Evolutionary conservation across 2,113 vertebrate genomes (phyloP).

Genomic region (Ciconia stormi): DNA sequence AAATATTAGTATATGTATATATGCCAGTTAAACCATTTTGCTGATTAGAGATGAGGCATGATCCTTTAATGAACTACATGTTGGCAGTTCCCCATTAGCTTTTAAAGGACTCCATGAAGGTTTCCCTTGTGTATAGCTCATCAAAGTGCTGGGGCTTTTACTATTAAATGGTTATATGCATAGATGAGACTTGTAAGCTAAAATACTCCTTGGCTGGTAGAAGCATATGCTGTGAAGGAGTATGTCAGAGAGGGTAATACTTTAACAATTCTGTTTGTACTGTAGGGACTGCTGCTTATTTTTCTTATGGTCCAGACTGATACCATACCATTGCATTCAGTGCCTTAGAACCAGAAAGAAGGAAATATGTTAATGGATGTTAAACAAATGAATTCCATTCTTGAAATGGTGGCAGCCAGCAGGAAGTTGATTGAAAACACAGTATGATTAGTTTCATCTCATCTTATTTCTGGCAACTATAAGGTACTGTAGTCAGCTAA

Average conservation of each 20-base stretch:
- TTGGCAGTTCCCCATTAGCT: not conserved
- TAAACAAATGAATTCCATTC: conserved; percentile 53
- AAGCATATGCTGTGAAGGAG: not conserved
- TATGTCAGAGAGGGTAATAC: not conserved
- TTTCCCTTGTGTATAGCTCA: not conserved
- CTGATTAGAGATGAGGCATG: not conserved
- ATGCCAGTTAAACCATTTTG: conserved; percentile 39
- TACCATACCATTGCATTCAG: not conserved
- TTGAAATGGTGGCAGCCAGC: conserved; percentile 53
- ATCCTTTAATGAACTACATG: not conserved
- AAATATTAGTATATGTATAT: not conserved
- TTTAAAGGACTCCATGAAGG: not conserved
- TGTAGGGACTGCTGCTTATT: not conserved
- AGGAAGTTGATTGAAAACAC: conserved; percentile 62
- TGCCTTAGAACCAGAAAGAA: not conserved
- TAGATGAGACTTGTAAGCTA: not conserved
- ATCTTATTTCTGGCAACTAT: conserved; percentile 50
- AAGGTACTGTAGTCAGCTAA: conserved; percentile 38
- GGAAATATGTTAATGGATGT: not conserved
- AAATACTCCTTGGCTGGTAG: not conserved
- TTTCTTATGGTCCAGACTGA: not conserved
- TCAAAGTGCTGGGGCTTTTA: not conserved
- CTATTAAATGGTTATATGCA: not conserved
- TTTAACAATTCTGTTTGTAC: not conserved
- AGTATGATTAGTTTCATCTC: conserved; percentile 54